Base-by-base conservation (phyloP, 2,113 vertebrate genomes). In the Jacana jacana region DNA sequence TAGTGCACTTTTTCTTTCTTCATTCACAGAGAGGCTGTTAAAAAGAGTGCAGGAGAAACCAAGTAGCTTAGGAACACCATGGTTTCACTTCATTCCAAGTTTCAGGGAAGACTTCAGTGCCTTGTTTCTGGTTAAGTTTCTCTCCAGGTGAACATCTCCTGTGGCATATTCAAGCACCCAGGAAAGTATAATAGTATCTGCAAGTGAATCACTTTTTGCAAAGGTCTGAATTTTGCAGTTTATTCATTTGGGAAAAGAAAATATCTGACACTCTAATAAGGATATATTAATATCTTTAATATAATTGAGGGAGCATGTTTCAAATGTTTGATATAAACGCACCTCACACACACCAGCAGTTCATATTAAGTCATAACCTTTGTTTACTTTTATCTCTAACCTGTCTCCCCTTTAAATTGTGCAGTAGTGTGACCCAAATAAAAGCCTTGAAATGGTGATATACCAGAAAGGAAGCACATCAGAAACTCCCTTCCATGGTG, bases 1-100 rank as follows among this genome's bases (percentile, higher is more conserved):
- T 33, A 51, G 39, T 58, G 28, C 25, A 65, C 25, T 75, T 94
- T 76, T 33, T 28, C 12, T 73, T 76, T 93, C 46, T 85, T 76
- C 55, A 20, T 46, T 79, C 25, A 66, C 79, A 86, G 85, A 58
- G 37, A 82, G 23, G 51, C 12, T 37, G 46, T 49, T 73, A 71
- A 89, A 91, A 79, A 75, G 11, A 44, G 11, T 48, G 35, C 17
- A 2, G 46, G 68, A 91, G 82, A 91, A 91, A 80, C 51, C 7
- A 2, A 85, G 85, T 13, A 11, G 28, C 44, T 95, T 4, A 14
- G 87, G 75, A 93, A 30, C 37, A 73, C 28, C 46, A 63, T 12
- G 25, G 75, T 31, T n/a, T 80, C 39, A 42, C n/a, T n/a, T 80
- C 39, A 42, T 86, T 93, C 81, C 76, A 96, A n/a, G 37, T 70